phyloP scores from a whole-genome alignment of 2,888 invertebrate species.

The Pheosia tremula region DNA sequence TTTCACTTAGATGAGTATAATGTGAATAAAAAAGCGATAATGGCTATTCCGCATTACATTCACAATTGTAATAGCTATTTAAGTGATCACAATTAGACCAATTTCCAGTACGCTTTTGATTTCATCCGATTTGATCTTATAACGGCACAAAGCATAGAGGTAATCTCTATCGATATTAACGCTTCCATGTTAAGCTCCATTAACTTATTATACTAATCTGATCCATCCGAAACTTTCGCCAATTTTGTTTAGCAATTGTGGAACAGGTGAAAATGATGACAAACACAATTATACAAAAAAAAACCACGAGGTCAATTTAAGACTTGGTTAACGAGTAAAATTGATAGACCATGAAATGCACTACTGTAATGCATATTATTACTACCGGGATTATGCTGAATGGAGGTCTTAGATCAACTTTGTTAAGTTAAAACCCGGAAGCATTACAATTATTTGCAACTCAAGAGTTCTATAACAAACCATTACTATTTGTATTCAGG shows the following conservation, averaged over 20 bases:
- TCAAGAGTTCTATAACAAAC: conserved; percentile 43
- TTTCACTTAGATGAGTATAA: conserved; percentile 32
- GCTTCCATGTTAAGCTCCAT: conserved; percentile 7
- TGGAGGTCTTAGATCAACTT: conserved; percentile 39
- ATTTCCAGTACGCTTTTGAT: conserved; percentile 11
- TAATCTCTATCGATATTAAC: background rate
- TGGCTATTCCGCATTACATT: conserved; percentile 16
- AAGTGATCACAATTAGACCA: conserved; percentile 10
- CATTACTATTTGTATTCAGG: conserved; percentile 37
- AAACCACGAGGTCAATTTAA: conserved; percentile 40
- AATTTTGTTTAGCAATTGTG: conserved; percentile 7
- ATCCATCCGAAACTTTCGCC: conserved; percentile 19
- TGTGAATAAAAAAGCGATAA: conserved; percentile 17
- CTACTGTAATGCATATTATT: conserved; percentile 49
- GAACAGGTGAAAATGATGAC: conserved; percentile 28
- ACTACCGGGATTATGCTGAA: conserved; percentile 35
- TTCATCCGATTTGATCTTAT: conserved; percentile 3
- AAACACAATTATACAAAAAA: conserved; percentile 28
- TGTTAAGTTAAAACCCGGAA: conserved; percentile 57
- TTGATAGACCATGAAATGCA: conserved; percentile 41
- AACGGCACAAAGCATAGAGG: background rate
- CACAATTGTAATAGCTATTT: conserved; percentile 6
- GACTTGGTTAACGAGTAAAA: conserved; percentile 48
- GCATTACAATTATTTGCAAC: conserved; percentile 44
- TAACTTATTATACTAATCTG: conserved; percentile 12